These are phyloP conservation scores for Stictocephala bisonia DNA, from an alignment of 2,888 invertebrate species.

Conservation along the genomic window DNA sequence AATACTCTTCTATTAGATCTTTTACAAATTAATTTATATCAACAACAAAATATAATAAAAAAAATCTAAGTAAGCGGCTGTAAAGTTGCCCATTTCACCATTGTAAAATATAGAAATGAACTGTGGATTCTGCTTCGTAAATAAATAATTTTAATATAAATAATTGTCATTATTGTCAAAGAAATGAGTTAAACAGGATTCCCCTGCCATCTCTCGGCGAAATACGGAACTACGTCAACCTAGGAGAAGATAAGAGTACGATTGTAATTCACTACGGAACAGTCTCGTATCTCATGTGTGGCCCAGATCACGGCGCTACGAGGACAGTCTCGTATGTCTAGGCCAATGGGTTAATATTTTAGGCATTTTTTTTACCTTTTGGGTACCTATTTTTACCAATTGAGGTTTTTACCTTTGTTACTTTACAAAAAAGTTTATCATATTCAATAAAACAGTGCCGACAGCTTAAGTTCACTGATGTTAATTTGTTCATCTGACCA, in stretches of 20 bases:
- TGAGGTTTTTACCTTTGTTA: no score
- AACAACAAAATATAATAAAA: conserved; percentile 16
- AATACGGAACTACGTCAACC: conserved; percentile 14
- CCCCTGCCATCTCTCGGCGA: conserved; percentile 18
- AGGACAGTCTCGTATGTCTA: conserved; percentile 24
- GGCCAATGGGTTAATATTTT: conserved; percentile 11
- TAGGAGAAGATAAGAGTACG: conserved; percentile 11
- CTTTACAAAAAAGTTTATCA: no score
- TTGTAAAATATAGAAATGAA: neutral
- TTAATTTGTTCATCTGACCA: no score
- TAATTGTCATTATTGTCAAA: conserved; percentile 6
- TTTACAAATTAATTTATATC: neutral
- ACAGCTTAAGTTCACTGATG: no score
- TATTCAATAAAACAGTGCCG: no score
- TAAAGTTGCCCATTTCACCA: neutral
- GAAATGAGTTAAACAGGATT: neutral
- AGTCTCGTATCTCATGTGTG: conserved; percentile 16
- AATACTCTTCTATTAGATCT: conserved; percentile 1
- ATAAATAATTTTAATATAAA: conserved; percentile 14
- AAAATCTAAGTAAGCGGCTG: neutral
- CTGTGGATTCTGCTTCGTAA: conserved; percentile 1
- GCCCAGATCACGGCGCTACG: conserved; percentile 8
- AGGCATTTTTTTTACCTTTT: no score
- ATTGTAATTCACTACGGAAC: conserved; percentile 14
- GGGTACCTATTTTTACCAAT: no score